phyloP scores from a whole-genome alignment of 2,113 vertebrate species.

The Halichoeres trimaculatus region DNA sequence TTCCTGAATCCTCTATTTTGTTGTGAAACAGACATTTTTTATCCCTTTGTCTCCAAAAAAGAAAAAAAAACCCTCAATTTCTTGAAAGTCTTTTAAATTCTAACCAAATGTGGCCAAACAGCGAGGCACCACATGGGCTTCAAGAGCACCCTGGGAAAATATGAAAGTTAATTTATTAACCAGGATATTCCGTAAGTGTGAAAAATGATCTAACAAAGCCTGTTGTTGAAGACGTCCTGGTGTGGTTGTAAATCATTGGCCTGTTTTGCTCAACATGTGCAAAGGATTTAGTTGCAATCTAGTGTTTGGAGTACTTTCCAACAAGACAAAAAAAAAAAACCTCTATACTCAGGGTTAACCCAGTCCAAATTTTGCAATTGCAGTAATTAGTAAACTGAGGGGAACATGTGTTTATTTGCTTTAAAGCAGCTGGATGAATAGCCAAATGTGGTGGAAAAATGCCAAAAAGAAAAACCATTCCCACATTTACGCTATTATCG shows the following conservation, averaged over 20 bases:
- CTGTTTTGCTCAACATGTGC: slow-evolving; percentile 37
- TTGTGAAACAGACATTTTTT: not conserved
- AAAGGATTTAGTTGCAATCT: slow-evolving; percentile 49
- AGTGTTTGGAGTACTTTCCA: slow-evolving; percentile 35
- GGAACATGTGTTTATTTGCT: slow-evolving; percentile 57
- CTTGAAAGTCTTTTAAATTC: slow-evolving; percentile 41
- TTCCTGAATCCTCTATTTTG: not conserved
- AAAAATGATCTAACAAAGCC: slow-evolving; percentile 40
- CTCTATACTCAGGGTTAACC: slow-evolving; percentile 33
- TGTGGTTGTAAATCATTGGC: slow-evolving; percentile 21
- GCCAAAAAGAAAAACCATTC: slow-evolving; percentile 47
- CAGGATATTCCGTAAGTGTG: slow-evolving; percentile 17
- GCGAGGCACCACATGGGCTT: slow-evolving; percentile 24
- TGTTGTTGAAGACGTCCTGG: slow-evolving; percentile 31
- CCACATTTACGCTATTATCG: slow-evolving; percentile 57
- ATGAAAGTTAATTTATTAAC: slow-evolving; percentile 37
- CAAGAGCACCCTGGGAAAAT: slow-evolving; percentile 28
- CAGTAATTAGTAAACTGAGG: slow-evolving; percentile 40
- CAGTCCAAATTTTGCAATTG: slow-evolving; percentile 38
- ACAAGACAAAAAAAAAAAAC: not conserved
- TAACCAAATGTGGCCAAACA: slow-evolving; percentile 33
- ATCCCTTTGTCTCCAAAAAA: not conserved
- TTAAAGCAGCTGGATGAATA: slow-evolving; percentile 26
- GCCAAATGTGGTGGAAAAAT: slow-evolving; percentile 35
- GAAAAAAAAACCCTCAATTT: slow-evolving; percentile 6